Evolutionary conservation across 2,888 invertebrate species (phyloP), one percentile per base, ranked within the genome.

Genomic region (Athalia rosae): DNA sequence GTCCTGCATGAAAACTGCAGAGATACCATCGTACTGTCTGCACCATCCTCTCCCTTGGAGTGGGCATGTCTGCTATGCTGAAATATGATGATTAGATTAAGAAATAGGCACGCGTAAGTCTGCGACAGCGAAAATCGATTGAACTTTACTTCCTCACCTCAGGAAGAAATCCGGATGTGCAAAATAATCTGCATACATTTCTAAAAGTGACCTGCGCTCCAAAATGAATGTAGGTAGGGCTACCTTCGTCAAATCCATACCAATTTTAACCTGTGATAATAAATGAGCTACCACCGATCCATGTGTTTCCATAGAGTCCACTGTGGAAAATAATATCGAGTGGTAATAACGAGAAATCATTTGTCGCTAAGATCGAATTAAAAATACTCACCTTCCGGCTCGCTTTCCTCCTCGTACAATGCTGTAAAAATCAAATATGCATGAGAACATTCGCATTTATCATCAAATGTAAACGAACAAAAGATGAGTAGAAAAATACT

Each of bases 161-260:
- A 96, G 93, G 91, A 99, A 99, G 85, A 98, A 93, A 91, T 99
- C 99, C 0, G 99, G 99, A 92, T 99, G 99, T 9, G 99, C 98
- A 91, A 99, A 99, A 89, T 99, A 99, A 91, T 99, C 99, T 69
- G 99, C 99, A 90, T 99, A 99, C 99, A 99, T 99, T 92, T 99
- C 99, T 66, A 99, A 92, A 58, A 99, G 93, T 0, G 99, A 99
- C 80, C 99, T 94, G 90, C 98, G 93, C 90, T 99, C 99, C 84
- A 99, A 91, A 84, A 99, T 99, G 89, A 99, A 99, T 45, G 99
- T 99, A 41, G 99, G 99, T 81, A 99, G 92, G 76, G 98, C 98
- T 80, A 98, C 97, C 93, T 99, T 99, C 9, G 99, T 99, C 87
- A 99, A 93, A 91, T 99, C 99, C 99, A 99, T 99, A 80, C 99